phyloP scores from a whole-genome alignment of 2,888 invertebrate species.

The Lasioglossum figueresi region DNA sequence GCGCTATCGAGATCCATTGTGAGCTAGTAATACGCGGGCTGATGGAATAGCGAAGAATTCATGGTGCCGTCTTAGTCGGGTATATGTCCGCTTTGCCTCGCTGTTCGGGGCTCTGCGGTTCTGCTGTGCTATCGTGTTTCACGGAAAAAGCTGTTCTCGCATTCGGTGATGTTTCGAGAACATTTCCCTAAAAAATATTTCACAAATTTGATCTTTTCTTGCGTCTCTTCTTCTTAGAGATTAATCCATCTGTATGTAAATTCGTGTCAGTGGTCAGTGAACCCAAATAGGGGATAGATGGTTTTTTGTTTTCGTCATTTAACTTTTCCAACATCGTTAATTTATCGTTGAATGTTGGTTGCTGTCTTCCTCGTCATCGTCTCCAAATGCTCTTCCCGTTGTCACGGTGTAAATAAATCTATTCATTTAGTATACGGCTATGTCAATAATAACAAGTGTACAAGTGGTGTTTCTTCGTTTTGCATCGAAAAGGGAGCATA shows the following conservation, averaged over 20 bases:
- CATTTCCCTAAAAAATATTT: too few species aligned
- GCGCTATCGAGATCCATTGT: slow-evolving; percentile 53
- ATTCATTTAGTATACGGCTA: not conserved
- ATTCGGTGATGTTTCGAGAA: not conserved
- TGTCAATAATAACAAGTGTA: too few species aligned
- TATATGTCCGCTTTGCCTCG: not conserved
- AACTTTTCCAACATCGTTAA: too few species aligned
- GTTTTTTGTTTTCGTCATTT: too few species aligned
- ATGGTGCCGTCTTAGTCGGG: not conserved
- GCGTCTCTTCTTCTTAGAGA: too few species aligned
- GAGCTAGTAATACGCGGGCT: slow-evolving; percentile 31
- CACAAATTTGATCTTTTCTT: too few species aligned
- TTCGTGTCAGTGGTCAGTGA: too few species aligned
- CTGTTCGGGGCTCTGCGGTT: not conserved
- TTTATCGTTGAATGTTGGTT: too few species aligned
- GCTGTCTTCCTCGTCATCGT: too few species aligned
- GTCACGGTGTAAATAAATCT: not conserved
- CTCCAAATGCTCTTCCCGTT: too few species aligned
- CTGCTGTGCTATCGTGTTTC: not conserved
- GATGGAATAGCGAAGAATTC: slow-evolving; percentile 34
- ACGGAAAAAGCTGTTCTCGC: not conserved
- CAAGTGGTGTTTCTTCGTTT: not conserved
- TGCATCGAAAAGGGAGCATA: not conserved
- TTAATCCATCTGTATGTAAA: too few species aligned
- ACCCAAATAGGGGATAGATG: too few species aligned